Evolutionary conservation across 1,140 invertebrate species (phyloP), one percentile per base, ranked within the genome.

Genomic region (Limonius californicus): DNA sequence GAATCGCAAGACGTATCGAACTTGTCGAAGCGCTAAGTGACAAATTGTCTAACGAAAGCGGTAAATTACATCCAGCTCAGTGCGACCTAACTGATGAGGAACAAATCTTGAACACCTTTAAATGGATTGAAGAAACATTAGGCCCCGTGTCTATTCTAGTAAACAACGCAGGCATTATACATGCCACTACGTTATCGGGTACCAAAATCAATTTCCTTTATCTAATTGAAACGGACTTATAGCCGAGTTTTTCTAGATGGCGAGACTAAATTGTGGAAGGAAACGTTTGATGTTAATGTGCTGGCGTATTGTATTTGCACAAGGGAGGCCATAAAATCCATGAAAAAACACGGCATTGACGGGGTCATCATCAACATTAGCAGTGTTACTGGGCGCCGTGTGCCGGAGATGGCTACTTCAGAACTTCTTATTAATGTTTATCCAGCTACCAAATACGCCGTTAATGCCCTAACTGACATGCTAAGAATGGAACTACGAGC

Each of bases 391-490:
- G 82, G 59, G 14, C 16, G 14, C 9, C 3, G 11, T 8, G 54
- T 56, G 6, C 79, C 80, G 21, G 74, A 76, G 65, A 70, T 45
- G n/a, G 42, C n/a, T 18, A 15, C 42, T 4, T 45, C 75, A 64
- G 75, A 79, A 14, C 72, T 80, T 32, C 79, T 80, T 27, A 80
- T 81, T 67, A 77, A 72, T 61, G 71, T 79, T 62, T 86, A 87
- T 76, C 76, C 79, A 54, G 82, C 82, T 21, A 81, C 84, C 7
- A 87, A 87, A 67, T 78, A 79, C 68, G 81, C 83, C 43, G 77
- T 86, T 18, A 80, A 76, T 16, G 82, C 79, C 19, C 72, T 87
- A 14, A 78, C 81, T 12, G 81, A 86, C 68, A 84, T 83, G 18
- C 68, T 85, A 14, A 76, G 83, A 62, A 79, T 81, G 62, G 85